phyloP scores from a whole-genome alignment of 2,113 vertebrate genomes.

The Nicator chloris region DNA sequence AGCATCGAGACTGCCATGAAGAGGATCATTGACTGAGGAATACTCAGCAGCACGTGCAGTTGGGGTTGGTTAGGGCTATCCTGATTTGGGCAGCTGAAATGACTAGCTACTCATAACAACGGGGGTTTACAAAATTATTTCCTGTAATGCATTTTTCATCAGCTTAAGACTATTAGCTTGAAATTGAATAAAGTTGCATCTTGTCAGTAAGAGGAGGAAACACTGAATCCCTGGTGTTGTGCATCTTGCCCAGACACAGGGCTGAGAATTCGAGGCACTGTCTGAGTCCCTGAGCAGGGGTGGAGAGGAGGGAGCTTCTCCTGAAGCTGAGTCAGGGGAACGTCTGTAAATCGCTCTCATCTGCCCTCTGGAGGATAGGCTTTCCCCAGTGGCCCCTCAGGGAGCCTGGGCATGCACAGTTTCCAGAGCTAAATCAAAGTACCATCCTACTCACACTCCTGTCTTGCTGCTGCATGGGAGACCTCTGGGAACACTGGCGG shows the following conservation, averaged over 20 bases:
- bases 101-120: not conserved
- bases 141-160: not conserved
- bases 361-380: constrained; percentile 12
- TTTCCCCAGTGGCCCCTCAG: not conserved
- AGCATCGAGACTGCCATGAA: not conserved
- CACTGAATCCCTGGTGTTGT: not conserved
- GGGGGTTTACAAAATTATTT: not conserved
- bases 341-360: not conserved
- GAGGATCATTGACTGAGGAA: not conserved
- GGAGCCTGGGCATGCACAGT: not conserved
- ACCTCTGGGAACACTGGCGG: not conserved
- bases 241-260: accelerated
- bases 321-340: not conserved
- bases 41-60: not conserved
- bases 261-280: accelerated
- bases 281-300: not conserved
- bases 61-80: not conserved
- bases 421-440: not conserved
- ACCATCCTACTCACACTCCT: accelerated
- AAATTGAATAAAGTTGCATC: not conserved
- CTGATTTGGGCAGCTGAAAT: not conserved
- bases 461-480: not conserved
- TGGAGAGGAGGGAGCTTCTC: not conserved
- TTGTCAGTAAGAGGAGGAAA: not conserved
- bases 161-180: not conserved